Conservation (phyloP, 2,797 vertebrate genomes). For the Pogonophryne albipinna region DNA sequence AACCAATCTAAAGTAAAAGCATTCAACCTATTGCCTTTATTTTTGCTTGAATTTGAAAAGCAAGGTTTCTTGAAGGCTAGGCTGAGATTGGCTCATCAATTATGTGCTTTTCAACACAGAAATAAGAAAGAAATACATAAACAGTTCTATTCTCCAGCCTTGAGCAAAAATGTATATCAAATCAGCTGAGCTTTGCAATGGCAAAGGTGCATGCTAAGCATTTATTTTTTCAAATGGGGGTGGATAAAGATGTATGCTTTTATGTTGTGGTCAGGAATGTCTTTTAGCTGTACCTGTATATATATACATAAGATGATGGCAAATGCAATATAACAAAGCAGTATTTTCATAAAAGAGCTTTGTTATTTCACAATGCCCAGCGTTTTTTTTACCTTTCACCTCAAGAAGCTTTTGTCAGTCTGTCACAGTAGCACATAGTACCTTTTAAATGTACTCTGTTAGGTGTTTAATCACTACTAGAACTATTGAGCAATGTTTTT, state of each 20-base stretch:
- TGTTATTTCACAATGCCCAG: neutral
- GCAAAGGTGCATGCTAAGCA: neutral
- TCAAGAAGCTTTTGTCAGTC: neutral
- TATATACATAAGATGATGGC: neutral
- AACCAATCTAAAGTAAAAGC: neutral
- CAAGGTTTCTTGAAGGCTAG: neutral
- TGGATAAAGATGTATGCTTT: neutral
- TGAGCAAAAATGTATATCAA: neutral
- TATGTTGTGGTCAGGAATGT: neutral
- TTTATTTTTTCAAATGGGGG: constrained; percentile 7
- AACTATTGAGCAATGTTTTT: neutral
- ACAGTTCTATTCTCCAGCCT: neutral
- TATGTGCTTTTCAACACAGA: neutral
- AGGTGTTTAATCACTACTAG: neutral
- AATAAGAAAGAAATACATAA: constrained; percentile 4
- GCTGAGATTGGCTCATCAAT: neutral
- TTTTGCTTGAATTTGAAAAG: neutral
- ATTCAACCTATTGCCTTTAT: neutral
- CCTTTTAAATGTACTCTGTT: neutral
- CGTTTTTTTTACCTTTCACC: neutral
- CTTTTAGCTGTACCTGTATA: neutral
- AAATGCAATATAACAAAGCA: constrained; percentile 3
- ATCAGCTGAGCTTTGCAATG: constrained; percentile 9
- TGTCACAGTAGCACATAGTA: neutral
- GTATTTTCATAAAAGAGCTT: neutral